phyloP scores from a whole-genome alignment of 2,113 vertebrate species.

The Dicrurus megarhynchus region DNA sequence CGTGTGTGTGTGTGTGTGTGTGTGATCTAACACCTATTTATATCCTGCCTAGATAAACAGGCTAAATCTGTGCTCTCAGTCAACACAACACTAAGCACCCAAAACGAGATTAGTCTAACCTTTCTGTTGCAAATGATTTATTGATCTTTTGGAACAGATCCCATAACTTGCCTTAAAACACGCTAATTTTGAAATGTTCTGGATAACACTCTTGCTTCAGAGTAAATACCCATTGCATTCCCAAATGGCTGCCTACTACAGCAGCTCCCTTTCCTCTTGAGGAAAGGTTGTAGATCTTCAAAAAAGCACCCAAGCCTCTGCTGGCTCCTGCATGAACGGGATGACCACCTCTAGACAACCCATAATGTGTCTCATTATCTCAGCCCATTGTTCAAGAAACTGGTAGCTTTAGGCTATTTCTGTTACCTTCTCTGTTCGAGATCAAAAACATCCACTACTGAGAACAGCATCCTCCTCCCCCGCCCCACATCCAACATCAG shows the following conservation, averaged over 20 bases:
- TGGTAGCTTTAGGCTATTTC: not conserved
- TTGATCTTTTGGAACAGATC: not conserved
- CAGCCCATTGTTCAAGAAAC: not conserved
- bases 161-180: not conserved
- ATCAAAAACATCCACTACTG: not conserved
- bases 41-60: not conserved
- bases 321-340: not conserved
- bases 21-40: not conserved
- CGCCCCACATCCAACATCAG: fast-evolving
- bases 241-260: not conserved
- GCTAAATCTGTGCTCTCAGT: not conserved
- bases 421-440: not conserved
- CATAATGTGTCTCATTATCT: not conserved
- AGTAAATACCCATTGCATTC: not conserved
- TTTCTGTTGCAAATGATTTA: not conserved
- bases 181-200: not conserved
- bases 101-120: not conserved
- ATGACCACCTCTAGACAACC: not conserved
- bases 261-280: not conserved
- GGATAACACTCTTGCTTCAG: not conserved
- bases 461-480: fast-evolving
- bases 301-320: not conserved
- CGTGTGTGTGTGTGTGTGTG: too few species aligned
- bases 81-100: not conserved
- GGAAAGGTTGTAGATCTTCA: not conserved